phyloP scores from a whole-genome alignment of 2,797 vertebrate species.

The Microcaecilia unicolor region DNA sequence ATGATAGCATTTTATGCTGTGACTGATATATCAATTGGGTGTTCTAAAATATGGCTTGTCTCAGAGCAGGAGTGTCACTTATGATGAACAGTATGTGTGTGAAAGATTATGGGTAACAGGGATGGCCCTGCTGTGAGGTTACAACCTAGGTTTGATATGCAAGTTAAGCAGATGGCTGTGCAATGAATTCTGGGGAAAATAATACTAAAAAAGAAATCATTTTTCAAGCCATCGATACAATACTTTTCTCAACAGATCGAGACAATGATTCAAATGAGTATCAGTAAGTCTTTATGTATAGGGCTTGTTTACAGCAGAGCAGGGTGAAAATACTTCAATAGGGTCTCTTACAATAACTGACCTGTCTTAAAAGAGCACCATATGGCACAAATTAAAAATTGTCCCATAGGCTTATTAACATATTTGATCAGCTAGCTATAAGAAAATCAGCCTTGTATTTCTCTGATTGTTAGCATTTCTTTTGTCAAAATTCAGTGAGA shows the following conservation, averaged over 20 bases:
- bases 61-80: conserved; percentile 59
- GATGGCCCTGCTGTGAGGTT: conserved; percentile 43
- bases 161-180: conserved; percentile 27
- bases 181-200: conserved; percentile 23
- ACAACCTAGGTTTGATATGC: conserved; percentile 36
- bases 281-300: not conserved
- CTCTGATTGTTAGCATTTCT: too few species aligned
- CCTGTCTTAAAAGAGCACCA: too few species aligned
- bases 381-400: too few species aligned
- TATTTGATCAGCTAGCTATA: too few species aligned
- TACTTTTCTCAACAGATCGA: conserved; percentile 5
- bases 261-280: not conserved
- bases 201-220: conserved; percentile 3
- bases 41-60: conserved; percentile 72
- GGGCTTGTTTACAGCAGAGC: too few species aligned
- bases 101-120: conserved; percentile 58
- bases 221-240: conserved; percentile 5
- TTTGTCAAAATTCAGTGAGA: too few species aligned
- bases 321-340: accelerated
- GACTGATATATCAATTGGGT: conserved; percentile 72
- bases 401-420: too few species aligned
- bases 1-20: conserved; percentile 75
- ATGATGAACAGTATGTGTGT: conserved; percentile 55
- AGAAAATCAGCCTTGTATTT: too few species aligned
- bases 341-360: not conserved